Conservation (phyloP, 1,140 invertebrate genomes). For the Solen grandis region DNA sequence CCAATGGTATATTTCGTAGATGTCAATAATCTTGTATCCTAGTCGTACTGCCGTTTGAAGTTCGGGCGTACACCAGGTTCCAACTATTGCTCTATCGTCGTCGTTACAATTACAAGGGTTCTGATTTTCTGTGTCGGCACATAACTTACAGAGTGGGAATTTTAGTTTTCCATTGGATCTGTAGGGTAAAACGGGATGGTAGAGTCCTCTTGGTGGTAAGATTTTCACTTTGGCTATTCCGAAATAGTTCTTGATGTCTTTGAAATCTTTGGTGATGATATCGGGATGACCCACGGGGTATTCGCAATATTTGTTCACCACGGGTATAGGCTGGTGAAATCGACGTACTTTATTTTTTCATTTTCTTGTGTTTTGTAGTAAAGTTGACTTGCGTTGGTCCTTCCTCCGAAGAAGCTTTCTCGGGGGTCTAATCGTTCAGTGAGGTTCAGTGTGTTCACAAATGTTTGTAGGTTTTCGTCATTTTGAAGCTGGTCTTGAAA, state of each 20-base stretch:
- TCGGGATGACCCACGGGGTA: too few species aligned
- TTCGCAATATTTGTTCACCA: constrained; percentile 61
- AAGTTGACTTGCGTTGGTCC: constrained; percentile 73
- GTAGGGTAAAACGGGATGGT: constrained; percentile 50
- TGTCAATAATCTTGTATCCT: constrained; percentile 76
- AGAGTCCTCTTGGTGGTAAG: too few species aligned
- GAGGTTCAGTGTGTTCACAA: constrained; percentile 44
- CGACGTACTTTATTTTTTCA: constrained; percentile 78
- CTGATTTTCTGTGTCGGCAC: too few species aligned
- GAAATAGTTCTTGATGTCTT: constrained; percentile 56
- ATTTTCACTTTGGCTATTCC: constrained; percentile 67
- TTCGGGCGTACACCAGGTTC: too few species aligned
- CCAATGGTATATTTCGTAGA: constrained; percentile 78
- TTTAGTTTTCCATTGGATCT: constrained; percentile 30
- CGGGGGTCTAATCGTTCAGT: constrained; percentile 55
- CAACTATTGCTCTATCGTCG: constrained; percentile 69
- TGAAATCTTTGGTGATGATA: constrained; percentile 69
- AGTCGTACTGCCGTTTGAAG: too few species aligned
- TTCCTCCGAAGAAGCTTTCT: constrained; percentile 77
- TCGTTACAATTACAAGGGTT: constrained; percentile 42
- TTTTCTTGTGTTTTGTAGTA: constrained; percentile 62
- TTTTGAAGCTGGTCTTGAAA: constrained; percentile 49
- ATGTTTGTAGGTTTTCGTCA: constrained; percentile 14
- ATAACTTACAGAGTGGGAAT: too few species aligned
- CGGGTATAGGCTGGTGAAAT: constrained; percentile 77